A percentile compares a stretch with the other conserved stretches of the same genome.
These are phyloP conservation scores for Brachyhypopomus occidentalis DNA, from an alignment of 2,113 vertebrate species.

Conservation along the genomic window DNA sequence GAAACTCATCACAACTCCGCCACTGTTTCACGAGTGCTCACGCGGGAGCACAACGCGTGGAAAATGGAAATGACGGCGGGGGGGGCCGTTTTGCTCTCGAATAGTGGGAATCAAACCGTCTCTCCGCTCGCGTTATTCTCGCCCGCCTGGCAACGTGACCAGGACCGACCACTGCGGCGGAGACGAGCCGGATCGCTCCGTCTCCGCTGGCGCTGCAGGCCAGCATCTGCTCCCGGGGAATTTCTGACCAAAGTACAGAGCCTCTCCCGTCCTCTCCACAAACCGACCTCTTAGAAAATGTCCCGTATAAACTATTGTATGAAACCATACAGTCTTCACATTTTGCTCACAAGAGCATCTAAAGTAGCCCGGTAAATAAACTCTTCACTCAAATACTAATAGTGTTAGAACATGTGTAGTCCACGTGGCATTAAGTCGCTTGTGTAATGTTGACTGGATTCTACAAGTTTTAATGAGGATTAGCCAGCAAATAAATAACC, in stretches of 20 bases:
- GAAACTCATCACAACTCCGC: slow-evolving; percentile 11
- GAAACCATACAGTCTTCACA: no score
- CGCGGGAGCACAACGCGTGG: slow-evolving; percentile 13
- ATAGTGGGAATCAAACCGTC: not conserved
- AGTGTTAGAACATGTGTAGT: no score
- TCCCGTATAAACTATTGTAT: no score
- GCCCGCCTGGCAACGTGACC: slow-evolving; percentile 7
- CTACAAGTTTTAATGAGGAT: no score
- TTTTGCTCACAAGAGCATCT: no score
- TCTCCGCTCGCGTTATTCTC: slow-evolving; percentile 3
- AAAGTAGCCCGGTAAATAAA: no score
- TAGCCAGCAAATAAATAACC: no score
- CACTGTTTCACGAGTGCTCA: slow-evolving; percentile 17
- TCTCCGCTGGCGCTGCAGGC: slow-evolving; percentile 18
- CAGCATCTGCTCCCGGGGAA: slow-evolving; percentile 34
- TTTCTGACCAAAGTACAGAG: not conserved
- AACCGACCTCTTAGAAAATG: no score
- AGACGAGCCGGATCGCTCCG: slow-evolving; percentile 45
- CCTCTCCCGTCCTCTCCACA: no score
- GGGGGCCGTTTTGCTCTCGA: slow-evolving; percentile 9
- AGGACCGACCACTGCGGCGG: slow-evolving; percentile 37
- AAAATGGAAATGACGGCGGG: slow-evolving; percentile 2
- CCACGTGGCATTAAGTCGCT: no score
- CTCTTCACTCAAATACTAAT: no score
- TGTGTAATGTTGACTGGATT: no score